Percentiles rank a stretch among this genome's conserved stretches.
Conservation (phyloP, 2,888 invertebrate species). For the Netelia melanura region DNA sequence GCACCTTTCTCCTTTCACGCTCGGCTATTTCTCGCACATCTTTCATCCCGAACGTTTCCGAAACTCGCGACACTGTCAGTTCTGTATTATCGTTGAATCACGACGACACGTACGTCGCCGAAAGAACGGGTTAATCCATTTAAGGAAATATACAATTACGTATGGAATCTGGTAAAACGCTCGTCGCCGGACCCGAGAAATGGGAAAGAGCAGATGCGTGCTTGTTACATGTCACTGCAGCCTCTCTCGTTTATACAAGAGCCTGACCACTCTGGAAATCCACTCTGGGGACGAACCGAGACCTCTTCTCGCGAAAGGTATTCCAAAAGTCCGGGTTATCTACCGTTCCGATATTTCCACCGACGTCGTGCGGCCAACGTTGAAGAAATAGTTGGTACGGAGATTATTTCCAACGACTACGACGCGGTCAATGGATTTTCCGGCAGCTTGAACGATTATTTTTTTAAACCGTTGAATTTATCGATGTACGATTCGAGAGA, state of each 20-base stretch:
- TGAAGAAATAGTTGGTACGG: too few relatives aligned
- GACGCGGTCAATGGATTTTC: too few relatives aligned
- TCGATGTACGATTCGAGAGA: too few relatives aligned
- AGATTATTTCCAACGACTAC: too few relatives aligned
- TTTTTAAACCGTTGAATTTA: too few relatives aligned
- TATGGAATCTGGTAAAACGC: conserved; percentile 42
- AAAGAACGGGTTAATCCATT: conserved; percentile 12
- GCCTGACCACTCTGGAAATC: too few relatives aligned
- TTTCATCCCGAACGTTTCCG: conserved; percentile 12
- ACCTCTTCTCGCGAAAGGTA: too few relatives aligned
- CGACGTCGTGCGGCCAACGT: too few relatives aligned
- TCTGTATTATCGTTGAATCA: conserved; percentile 35
- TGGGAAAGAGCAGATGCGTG: not conserved
- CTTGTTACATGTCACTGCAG: conserved; percentile 1
- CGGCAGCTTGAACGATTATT: too few relatives aligned
- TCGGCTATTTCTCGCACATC: conserved; percentile 17
- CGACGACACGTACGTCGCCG: conserved; percentile 21
- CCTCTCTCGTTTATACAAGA: conserved; percentile 5
- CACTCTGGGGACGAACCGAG: too few relatives aligned
- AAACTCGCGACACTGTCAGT: conserved; percentile 27
- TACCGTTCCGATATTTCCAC: too few relatives aligned
- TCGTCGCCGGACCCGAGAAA: conserved; percentile 6
- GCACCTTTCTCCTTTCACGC: conserved; percentile 48
- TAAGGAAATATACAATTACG: conserved; percentile 50
- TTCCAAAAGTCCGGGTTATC: too few relatives aligned